phyloP scores from a whole-genome alignment of 2,113 vertebrate species.

The Ursus arctos region DNA sequence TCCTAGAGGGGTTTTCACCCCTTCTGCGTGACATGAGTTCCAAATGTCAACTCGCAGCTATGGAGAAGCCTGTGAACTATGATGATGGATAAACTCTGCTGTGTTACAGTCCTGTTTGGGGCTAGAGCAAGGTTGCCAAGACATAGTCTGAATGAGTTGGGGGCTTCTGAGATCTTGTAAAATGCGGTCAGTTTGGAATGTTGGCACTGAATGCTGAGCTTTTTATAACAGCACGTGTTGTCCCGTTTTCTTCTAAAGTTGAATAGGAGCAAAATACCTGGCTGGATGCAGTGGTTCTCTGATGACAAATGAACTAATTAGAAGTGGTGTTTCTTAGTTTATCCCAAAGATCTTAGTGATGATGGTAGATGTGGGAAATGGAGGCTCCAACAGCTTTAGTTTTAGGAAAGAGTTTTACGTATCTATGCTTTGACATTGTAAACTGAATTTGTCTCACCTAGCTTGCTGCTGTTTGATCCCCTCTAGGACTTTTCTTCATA shows the following conservation, averaged over 20 bases:
- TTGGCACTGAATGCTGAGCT: conserved; percentile 47
- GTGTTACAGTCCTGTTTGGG: conserved; percentile 66
- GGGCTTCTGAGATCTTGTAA: conserved; percentile 60
- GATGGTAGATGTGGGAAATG: conserved; percentile 60
- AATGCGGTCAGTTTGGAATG: conserved; percentile 75
- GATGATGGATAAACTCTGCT: conserved; percentile 75
- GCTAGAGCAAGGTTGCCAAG: conserved; percentile 58
- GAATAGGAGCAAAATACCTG: conserved; percentile 64
- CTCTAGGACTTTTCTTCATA: not conserved
- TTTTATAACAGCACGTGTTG: conserved; percentile 73
- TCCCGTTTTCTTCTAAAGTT: conserved; percentile 75
- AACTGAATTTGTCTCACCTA: conserved; percentile 21
- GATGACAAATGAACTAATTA: conserved; percentile 72
- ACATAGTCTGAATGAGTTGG: conserved; percentile 69
- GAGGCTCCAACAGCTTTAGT: not conserved
- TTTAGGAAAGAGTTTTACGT: conserved; percentile 65
- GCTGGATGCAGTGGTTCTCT: conserved; percentile 71
- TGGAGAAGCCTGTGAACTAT: conserved; percentile 80
- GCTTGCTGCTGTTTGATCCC: not conserved
- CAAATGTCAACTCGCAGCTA: conserved; percentile 79
- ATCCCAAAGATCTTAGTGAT: conserved; percentile 55
- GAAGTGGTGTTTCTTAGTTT: conserved; percentile 67
- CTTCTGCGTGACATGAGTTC: conserved; percentile 86
- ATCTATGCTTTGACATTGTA: conserved; percentile 65
- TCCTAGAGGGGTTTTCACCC: conserved; percentile 93